These are phyloP conservation scores for Oxyura jamaicensis DNA, from an alignment of 2,113 vertebrate species.

Conservation along the genomic window DNA sequence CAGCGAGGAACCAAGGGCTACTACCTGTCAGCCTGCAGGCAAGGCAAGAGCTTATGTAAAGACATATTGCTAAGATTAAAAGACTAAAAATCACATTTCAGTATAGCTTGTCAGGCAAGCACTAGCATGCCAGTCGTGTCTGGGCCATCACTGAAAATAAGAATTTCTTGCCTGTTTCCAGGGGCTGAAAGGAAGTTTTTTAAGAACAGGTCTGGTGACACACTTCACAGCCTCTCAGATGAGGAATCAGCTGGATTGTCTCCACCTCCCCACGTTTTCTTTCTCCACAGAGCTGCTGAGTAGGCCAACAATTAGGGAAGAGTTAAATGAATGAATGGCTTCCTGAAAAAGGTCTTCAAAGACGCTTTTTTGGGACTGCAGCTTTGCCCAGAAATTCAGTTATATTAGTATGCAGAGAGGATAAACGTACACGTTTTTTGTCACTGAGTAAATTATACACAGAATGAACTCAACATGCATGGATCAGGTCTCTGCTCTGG, in stretches of 20 bases:
- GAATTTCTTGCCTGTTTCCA: neutral
- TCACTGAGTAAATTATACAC: neutral
- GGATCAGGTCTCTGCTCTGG: neutral
- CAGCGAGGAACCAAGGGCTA: neutral
- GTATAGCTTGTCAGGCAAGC: neutral
- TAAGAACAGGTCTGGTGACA: neutral
- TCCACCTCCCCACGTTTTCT: neutral
- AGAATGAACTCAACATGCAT: neutral
- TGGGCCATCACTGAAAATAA: neutral
- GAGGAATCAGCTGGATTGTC: neutral
- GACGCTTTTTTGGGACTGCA: neutral
- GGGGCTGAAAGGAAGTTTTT: neutral
- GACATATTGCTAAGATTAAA: neutral
- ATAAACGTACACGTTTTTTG: neutral
- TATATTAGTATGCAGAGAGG: neutral
- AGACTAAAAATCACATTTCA: neutral
- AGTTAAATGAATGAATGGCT: neutral
- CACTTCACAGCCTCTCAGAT: neutral
- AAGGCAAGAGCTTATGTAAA: neutral
- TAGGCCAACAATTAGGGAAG: neutral
- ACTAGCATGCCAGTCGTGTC: neutral
- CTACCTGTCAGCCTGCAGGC: neutral
- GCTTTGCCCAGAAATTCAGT: neutral
- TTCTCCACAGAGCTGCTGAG: neutral
- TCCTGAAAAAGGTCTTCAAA: neutral